phyloP scores from a whole-genome alignment of 1,140 invertebrate species.

The Drusus annulatus region DNA sequence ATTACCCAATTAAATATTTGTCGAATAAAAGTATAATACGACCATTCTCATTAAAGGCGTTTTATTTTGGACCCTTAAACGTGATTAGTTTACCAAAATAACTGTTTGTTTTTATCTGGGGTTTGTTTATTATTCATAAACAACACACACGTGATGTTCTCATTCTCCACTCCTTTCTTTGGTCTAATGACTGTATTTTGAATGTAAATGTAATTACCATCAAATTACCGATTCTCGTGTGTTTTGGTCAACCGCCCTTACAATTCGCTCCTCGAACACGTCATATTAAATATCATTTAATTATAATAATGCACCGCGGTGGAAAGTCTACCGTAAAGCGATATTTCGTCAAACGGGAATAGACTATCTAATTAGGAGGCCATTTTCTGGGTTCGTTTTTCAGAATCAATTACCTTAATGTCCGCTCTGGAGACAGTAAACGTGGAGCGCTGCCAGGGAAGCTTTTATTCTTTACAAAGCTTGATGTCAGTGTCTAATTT shows the following conservation, averaged over 20 bases:
- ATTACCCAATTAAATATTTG: constrained; percentile 34
- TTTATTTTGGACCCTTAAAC: background rate
- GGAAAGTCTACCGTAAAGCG: background rate
- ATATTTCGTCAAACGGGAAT: constrained; percentile 10
- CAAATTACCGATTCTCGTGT: constrained; percentile 39
- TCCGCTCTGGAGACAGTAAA: background rate
- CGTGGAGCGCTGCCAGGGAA: constrained; percentile 10
- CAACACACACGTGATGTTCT: background rate
- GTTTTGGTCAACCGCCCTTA: constrained; percentile 22
- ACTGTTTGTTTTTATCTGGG: constrained; percentile 2
- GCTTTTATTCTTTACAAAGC: constrained; percentile 23
- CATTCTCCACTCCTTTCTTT: background rate
- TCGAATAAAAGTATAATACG: constrained; percentile 6
- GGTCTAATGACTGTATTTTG: constrained; percentile 30
- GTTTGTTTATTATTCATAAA: constrained; percentile 23
- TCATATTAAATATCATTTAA: constrained; percentile 32
- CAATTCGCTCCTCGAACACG: background rate
- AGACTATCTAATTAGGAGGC: constrained; percentile 4
- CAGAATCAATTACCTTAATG: constrained; percentile 39
- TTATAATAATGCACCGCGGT: constrained; percentile 35
- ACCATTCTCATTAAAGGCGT: constrained; percentile 7
- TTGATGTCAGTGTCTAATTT: background rate
- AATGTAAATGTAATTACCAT: constrained; percentile 32
- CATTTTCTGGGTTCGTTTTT: constrained; percentile 32
- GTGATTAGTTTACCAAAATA: background rate